Evolutionary conservation across 2,113 vertebrate genomes (phyloP), one percentile per base, ranked within the genome.

Genomic region (Trogon melanurus): DNA sequence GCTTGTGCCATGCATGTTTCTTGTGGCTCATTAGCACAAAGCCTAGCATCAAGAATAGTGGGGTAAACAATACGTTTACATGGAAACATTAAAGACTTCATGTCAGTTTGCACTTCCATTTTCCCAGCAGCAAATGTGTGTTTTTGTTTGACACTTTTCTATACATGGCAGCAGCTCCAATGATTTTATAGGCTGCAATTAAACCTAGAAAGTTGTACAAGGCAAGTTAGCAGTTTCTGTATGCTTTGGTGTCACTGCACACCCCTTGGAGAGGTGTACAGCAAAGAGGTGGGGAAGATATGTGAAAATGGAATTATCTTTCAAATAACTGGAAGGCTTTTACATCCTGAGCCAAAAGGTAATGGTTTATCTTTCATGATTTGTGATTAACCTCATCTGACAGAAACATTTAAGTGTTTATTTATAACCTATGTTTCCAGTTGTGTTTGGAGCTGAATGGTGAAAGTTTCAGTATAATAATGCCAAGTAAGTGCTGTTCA

Each of bases 151-250:
- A 41, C 50, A 17, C 36, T 87, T 79, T 86, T 85, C 96, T 34
- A 79, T 94, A 96, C 93, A 62, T 95, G 96, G 96, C 96, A 97
- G 96, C 96, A 96, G 29, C 69, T 75, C 54, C 86, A 95, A 15
- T 32, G 29, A 61, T 95, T 96, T 93, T 51, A 21, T 17, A 25
- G 57, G 41, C 78, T 93, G 34, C n/a, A 58, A 1, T 93, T 76
- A 74, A 87, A 32, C 50, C n/a, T 65, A 50, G 57, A 64, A 88
- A 88, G 57, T 79, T 64, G 12, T 29, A 20, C n/a, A 13, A 74
- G 69, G 53, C 25, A 79, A 72, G 60, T 81, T 1, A 26, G 51
- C 18, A n/a, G 19, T 56, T 93, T 57, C 54, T 88, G 64, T 16
- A 3, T 9, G 17, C 17, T 57, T 71, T 88, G 75, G 50, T 84